Conservation (phyloP, 2,888 invertebrate genomes). For the Sarcophaga caerulescens region DNA sequence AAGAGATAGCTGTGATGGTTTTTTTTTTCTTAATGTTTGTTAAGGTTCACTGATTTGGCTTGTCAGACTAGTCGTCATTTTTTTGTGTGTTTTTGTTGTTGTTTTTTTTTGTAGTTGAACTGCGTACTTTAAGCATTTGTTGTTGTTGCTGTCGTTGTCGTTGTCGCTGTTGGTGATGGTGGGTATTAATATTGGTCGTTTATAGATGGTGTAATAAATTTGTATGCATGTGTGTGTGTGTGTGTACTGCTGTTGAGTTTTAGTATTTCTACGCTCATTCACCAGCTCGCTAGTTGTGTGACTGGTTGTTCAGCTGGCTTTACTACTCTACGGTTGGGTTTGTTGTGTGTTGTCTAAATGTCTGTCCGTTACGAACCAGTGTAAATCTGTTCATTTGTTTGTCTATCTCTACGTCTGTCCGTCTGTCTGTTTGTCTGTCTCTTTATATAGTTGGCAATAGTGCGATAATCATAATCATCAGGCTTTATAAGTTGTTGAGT, state of each 20-base stretch:
- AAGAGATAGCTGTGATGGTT: slow-evolving; percentile 49
- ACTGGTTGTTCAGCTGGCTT: not conserved
- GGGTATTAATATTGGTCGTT: too few relatives aligned
- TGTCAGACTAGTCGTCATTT: slow-evolving; percentile 64
- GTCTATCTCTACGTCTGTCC: not conserved
- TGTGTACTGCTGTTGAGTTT: slow-evolving; percentile 4
- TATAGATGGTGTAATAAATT: slow-evolving; percentile 35
- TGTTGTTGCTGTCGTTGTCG: not conserved
- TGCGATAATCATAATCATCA: slow-evolving; percentile 67
- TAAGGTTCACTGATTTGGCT: slow-evolving; percentile 64
- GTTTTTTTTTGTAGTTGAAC: slow-evolving; percentile 46
- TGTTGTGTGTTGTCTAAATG: slow-evolving; percentile 1
- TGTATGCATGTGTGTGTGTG: not conserved
- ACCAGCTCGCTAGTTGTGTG: slow-evolving; percentile 21
- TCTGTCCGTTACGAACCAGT: not conserved
- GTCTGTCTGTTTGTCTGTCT: slow-evolving; percentile 4
- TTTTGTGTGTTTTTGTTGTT: not conserved
- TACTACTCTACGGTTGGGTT: not conserved
- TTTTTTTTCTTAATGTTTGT: slow-evolving; percentile 24
- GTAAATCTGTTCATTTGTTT: slow-evolving; percentile 1
- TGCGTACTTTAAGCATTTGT: not conserved
- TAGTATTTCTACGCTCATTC: slow-evolving; percentile 27
- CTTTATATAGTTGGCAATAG: slow-evolving; percentile 55
- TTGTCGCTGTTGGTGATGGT: not conserved
- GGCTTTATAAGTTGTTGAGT: slow-evolving; percentile 45